Percentiles rank a stretch among this genome's conserved stretches.
These are phyloP conservation scores for Amblyjoppa proteus DNA, from an alignment of 2,888 invertebrate genomes.

Conservation along the genomic window DNA sequence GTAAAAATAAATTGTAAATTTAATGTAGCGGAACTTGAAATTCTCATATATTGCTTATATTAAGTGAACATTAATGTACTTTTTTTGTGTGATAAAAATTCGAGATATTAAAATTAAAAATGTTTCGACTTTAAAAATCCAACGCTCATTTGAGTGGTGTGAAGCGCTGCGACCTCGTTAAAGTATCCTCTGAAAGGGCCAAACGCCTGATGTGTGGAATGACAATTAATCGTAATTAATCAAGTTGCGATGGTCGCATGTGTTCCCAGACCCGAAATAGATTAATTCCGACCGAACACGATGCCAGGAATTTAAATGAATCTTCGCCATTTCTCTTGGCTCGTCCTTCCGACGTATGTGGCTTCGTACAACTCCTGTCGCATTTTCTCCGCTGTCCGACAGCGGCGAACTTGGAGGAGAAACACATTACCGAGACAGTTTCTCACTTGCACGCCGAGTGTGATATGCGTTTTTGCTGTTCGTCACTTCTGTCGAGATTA, in stretches of 20 bases:
- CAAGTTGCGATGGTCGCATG: not conserved
- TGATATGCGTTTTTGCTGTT: not conserved
- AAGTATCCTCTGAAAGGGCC: not conserved
- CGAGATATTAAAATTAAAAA: too few relatives aligned
- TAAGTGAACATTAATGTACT: too few relatives aligned
- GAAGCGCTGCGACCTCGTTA: too few relatives aligned
- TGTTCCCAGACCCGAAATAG: not conserved
- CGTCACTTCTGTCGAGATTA: too few relatives aligned
- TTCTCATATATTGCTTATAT: too few relatives aligned
- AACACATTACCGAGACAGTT: not conserved
- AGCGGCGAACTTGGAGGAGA: not conserved
- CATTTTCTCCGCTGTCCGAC: not conserved
- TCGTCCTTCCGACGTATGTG: not conserved
- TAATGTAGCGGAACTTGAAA: too few relatives aligned
- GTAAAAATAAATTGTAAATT: too few relatives aligned
- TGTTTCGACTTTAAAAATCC: too few relatives aligned
- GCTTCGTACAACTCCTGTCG: not conserved
- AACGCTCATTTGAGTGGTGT: not conserved
- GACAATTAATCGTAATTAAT: slow-evolving; percentile 4
- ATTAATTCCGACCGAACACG: not conserved
- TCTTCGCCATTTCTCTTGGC: slow-evolving; percentile 1
- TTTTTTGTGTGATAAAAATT: too few relatives aligned
- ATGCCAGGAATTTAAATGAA: not conserved
- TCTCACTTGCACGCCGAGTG: not conserved
- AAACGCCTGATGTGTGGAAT: not conserved